These are phyloP conservation scores for Rhynchophorus ferrugineus DNA, from an alignment of 1,140 invertebrate species.

Conservation along the genomic window DNA sequence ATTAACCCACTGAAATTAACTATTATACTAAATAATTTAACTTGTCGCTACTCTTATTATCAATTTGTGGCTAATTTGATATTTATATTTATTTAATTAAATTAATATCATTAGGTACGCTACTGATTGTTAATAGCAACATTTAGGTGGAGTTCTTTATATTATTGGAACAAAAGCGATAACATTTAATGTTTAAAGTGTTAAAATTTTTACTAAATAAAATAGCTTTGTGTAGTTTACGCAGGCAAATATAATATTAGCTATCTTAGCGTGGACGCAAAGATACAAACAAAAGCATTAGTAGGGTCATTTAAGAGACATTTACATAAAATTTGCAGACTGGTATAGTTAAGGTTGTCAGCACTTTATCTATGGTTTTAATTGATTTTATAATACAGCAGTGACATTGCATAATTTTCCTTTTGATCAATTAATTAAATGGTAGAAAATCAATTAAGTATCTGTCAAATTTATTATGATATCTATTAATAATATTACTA, in stretches of 20 bases:
- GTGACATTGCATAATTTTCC: too few species aligned
- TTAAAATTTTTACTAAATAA: background rate
- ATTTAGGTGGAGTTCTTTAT: background rate
- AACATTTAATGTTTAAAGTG: background rate
- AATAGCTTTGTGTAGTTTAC: background rate
- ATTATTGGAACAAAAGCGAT: background rate
- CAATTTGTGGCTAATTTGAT: too few species aligned
- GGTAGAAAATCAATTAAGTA: too few species aligned
- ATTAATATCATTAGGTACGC: background rate
- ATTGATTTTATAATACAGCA: background rate
- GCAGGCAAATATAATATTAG: conserved; percentile 1
- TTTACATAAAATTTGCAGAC: background rate
- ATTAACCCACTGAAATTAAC: too few species aligned
- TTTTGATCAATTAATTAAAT: too few species aligned
- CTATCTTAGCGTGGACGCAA: background rate
- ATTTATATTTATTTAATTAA: too few species aligned
- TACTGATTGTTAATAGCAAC: background rate
- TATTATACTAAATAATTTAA: too few species aligned
- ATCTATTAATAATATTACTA: too few species aligned
- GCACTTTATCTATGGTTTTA: background rate
- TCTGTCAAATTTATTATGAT: too few species aligned
- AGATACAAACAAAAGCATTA: conserved; percentile 3
- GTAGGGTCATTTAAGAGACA: background rate
- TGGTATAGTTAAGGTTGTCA: background rate
- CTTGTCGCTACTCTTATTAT: too few species aligned